Conservation (phyloP, 2,113 vertebrate species). For the Odobenus rosmarus region DNA sequence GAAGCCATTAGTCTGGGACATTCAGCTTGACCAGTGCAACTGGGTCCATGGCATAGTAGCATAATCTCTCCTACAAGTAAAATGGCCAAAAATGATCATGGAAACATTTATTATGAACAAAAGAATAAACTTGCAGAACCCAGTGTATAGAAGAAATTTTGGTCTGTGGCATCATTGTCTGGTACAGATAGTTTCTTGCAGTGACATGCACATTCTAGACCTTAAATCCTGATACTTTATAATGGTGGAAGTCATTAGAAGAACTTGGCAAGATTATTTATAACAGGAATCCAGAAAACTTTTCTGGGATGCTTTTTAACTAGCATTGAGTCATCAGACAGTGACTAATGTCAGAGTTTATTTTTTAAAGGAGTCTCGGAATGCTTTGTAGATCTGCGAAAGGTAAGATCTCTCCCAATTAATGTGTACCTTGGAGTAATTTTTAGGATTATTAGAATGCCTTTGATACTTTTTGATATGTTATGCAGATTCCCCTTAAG, state of each 20-base stretch:
- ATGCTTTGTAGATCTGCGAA: not conserved
- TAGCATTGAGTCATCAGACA: not conserved
- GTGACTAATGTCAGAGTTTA: not conserved
- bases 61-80: not conserved
- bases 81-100: not conserved
- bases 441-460: not conserved
- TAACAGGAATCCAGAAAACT: not conserved
- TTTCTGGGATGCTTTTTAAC: not conserved
- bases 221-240: not conserved
- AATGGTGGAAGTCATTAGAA: not conserved
- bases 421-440: not conserved
- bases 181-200: fast-evolving
- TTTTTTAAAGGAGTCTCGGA: not conserved
- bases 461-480: not conserved
- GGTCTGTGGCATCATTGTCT: not conserved
- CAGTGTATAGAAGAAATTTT: not conserved
- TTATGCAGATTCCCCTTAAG: not conserved
- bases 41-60: not conserved
- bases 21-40: not conserved
- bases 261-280: not conserved
- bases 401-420: not conserved
- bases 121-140: not conserved
- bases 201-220: not conserved
- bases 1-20: not conserved
- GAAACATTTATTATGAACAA: not conserved